phyloP scores from a whole-genome alignment of 1,140 invertebrate species.

The Propsilocerus akamusi region DNA sequence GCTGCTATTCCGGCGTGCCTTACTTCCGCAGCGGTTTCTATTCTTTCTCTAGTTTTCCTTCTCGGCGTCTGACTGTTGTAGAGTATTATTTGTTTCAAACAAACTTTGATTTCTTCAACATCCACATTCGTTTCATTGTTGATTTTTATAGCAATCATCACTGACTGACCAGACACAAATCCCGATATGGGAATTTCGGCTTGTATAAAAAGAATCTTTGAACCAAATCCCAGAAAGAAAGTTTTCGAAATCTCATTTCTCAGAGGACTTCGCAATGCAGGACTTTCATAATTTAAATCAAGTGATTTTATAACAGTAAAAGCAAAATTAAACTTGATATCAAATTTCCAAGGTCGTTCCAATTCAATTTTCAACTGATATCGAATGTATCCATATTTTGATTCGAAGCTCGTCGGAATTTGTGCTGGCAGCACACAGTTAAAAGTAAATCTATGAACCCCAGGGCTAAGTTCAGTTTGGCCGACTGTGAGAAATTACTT shows the following conservation, averaged over 20 bases:
- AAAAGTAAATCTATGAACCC: constrained; percentile 38
- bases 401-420: constrained; percentile 50
- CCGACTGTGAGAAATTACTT: constrained; percentile 23
- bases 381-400: constrained; percentile 42
- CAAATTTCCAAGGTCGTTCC: constrained; percentile 56
- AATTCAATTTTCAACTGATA: constrained; percentile 45
- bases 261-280: constrained; percentile 23
- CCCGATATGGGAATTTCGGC: constrained; percentile 26
- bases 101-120: constrained; percentile 28
- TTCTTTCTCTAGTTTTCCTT: constrained; percentile 30
- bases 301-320: constrained; percentile 52
- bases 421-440: constrained; percentile 31
- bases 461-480: constrained; percentile 31
- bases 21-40: constrained; percentile 31
- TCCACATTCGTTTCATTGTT: constrained; percentile 33
- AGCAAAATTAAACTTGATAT: constrained; percentile 46
- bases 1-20: constrained; percentile 31
- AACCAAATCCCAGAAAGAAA: constrained; percentile 17
- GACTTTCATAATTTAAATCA: constrained; percentile 37
- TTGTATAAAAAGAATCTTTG: constrained; percentile 18
- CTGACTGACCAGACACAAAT: constrained; percentile 29
- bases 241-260: constrained; percentile 27
- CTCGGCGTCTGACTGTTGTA: constrained; percentile 27
- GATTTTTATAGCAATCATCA: constrained; percentile 27
- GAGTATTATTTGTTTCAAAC: constrained; percentile 27